Conservation (phyloP, 2,113 vertebrate species). For the zebrafish (Danio rerio) region GRCz12tu NC_133178.1:26926001-26926500, state of each 20-base stretch:
- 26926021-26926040: background rate
- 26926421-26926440: too few relatives aligned
- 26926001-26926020: constrained; percentile 57
- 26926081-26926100: background rate
- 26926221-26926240: too few relatives aligned
- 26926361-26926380: background rate
- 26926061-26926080: background rate
- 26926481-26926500: too few relatives aligned
- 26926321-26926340: background rate
- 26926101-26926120: background rate
- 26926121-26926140: background rate
- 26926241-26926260: too few relatives aligned
- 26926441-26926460: too few relatives aligned
- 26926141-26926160: background rate
- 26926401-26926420: too few relatives aligned
- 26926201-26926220: too few relatives aligned
- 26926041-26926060: background rate
- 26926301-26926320: background rate
- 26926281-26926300: too few relatives aligned
- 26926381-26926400: background rate
- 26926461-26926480: too few relatives aligned
- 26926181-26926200: too few relatives aligned
- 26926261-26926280: too few relatives aligned
- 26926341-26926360: background rate
- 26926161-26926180: too few relatives aligned